Conservation (phyloP, 2,113 vertebrate genomes). For the Apodemus speciosus region DNA sequence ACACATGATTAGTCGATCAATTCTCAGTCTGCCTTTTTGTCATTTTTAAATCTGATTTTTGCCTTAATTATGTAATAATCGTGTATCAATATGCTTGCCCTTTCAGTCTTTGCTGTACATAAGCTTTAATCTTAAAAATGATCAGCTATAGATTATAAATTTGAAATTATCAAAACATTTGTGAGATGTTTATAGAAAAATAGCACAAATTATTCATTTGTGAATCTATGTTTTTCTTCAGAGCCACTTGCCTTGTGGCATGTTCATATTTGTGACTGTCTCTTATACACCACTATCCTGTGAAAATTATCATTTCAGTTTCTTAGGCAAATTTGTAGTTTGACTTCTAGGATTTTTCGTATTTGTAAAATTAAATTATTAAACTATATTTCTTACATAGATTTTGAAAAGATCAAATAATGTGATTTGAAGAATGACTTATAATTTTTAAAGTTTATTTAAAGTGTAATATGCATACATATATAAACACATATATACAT, state of each 20-base stretch:
- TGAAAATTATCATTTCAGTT: conserved; percentile 23
- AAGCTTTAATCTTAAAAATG: conserved; percentile 62
- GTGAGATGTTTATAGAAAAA: conserved; percentile 7
- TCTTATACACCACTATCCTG: not conserved
- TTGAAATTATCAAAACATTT: conserved; percentile 20
- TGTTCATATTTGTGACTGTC: not conserved
- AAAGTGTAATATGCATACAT: not conserved
- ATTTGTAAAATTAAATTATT: conserved; percentile 50
- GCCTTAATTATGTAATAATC: conserved; percentile 51
- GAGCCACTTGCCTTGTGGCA: not conserved
- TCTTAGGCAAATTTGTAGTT: not conserved
- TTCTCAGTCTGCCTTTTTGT: conserved; percentile 30
- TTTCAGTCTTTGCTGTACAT: conserved; percentile 34
- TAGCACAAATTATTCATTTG: conserved; percentile 2
- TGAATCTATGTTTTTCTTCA: conserved; percentile 73
- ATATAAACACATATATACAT: conserved; percentile 5
- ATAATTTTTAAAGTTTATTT: conserved; percentile 9
- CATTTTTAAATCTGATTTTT: conserved; percentile 51
- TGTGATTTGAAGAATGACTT: conserved; percentile 31
- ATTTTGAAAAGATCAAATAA: conserved; percentile 42
- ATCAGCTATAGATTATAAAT: conserved; percentile 65
- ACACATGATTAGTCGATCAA: not conserved
- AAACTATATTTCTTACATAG: conserved; percentile 16
- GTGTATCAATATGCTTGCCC: not conserved
- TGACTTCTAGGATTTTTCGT: conserved; percentile 1